These are phyloP conservation scores for Catamblyrhynchus diadema DNA, from an alignment of 2,797 vertebrate species.

Conservation along the genomic window DNA sequence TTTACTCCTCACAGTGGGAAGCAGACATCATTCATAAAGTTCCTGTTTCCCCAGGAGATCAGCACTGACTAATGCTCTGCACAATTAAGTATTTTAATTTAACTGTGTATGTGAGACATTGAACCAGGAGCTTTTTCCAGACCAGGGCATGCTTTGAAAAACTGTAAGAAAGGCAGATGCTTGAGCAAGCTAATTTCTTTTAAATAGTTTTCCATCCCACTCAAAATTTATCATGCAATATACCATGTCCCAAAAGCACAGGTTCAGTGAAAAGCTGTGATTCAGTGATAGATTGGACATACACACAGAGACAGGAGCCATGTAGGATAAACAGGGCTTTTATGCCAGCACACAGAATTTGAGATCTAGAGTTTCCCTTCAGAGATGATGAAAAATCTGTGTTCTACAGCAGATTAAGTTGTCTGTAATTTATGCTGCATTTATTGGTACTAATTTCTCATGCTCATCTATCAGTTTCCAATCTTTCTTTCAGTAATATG, in stretches of 20 bases:
- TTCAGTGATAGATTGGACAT: background rate
- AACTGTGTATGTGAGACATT: background rate
- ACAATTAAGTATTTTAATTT: slow-evolving; percentile 39
- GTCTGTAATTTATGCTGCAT: background rate
- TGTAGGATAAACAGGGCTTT: background rate
- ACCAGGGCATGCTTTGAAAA: background rate
- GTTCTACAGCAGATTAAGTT: background rate
- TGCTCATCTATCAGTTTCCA: background rate
- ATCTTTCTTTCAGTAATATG: background rate
- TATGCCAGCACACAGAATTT: background rate
- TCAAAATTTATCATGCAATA: background rate
- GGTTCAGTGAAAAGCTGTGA: background rate
- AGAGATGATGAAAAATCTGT: background rate
- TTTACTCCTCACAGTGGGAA: slow-evolving; percentile 8
- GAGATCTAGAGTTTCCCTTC: background rate
- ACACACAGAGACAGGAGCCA: background rate
- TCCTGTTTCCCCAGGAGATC: slow-evolving; percentile 3
- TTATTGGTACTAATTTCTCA: slow-evolving; percentile 22
- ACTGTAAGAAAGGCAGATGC: background rate
- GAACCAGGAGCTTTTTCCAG: background rate
- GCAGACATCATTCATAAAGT: slow-evolving; percentile 36
- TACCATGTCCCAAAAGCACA: background rate
- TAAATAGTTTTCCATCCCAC: background rate
- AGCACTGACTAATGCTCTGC: background rate
- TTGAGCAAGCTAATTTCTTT: background rate